phyloP scores from a whole-genome alignment of 2,797 vertebrate genomes.

The Peromyscus aztecus region DNA sequence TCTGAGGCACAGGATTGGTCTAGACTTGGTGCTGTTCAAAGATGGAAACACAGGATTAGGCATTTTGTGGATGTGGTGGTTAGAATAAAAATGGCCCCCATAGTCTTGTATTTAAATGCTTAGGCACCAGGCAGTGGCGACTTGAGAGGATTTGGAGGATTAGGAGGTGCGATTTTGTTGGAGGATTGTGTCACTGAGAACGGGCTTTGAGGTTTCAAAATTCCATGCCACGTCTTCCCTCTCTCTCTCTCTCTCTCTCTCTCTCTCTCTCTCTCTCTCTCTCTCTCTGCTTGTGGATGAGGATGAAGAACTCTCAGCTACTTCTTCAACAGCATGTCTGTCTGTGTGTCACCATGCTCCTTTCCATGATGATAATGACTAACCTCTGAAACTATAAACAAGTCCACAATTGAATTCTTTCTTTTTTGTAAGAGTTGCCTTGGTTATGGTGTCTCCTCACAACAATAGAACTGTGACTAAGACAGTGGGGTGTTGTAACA shows the following conservation, averaged over 20 bases:
- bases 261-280: background rate
- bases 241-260: background rate
- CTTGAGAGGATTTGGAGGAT: background rate
- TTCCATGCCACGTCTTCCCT: background rate
- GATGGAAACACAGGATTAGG: background rate
- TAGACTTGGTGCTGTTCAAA: constrained; percentile 14
- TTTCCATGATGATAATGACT: background rate
- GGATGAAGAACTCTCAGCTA: background rate
- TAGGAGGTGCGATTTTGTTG: background rate
- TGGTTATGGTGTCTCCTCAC: background rate
- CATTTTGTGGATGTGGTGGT: background rate
- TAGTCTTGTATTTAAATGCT: background rate
- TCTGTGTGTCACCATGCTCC: background rate
- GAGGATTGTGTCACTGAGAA: background rate
- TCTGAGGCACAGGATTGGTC: constrained; percentile 15
- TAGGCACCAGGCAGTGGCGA: background rate
- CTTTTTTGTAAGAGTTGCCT: background rate
- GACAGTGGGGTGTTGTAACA: background rate
- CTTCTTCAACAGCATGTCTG: background rate
- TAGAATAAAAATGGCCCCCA: background rate
- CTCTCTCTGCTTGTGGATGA: background rate
- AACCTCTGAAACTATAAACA: background rate
- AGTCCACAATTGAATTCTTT: background rate
- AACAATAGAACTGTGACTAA: background rate
- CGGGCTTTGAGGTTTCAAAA: background rate